These are phyloP conservation scores for Saturnia pavonia DNA, from an alignment of 2,888 invertebrate genomes.

Conservation along the genomic window DNA sequence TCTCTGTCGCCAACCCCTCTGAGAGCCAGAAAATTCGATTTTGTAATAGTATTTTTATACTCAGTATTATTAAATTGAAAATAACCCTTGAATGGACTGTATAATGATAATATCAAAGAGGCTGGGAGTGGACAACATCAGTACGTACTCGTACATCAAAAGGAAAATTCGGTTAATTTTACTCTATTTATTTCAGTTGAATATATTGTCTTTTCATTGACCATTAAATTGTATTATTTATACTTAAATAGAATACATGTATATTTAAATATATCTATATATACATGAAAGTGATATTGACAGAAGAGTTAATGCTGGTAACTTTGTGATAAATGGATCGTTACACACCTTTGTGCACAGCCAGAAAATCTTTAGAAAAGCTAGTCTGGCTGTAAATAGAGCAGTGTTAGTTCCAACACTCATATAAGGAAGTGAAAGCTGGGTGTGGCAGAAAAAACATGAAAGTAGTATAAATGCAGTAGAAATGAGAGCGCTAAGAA, in stretches of 20 bases:
- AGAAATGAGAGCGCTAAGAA: too few relatives aligned
- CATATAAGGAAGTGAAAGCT: too few relatives aligned
- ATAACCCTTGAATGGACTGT: neutral
- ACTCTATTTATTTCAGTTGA: neutral
- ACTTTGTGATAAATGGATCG: too few relatives aligned
- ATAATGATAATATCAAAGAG: neutral
- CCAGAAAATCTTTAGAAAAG: too few relatives aligned
- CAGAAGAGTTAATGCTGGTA: too few relatives aligned
- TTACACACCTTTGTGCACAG: too few relatives aligned
- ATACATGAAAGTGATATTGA: too few relatives aligned
- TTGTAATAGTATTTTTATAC: constrained; percentile 8
- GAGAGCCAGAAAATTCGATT: constrained; percentile 4
- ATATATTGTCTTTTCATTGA: neutral
- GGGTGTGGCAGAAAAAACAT: too few relatives aligned
- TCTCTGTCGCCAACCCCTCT: constrained; percentile 1
- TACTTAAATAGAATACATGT: neutral
- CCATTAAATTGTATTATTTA: neutral
- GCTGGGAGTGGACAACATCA: neutral
- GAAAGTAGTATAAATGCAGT: too few relatives aligned
- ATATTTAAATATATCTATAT: too few relatives aligned
- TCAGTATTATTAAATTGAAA: constrained; percentile 1
- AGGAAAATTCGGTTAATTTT: neutral
- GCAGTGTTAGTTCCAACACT: too few relatives aligned
- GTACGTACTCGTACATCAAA: neutral
- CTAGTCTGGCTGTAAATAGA: too few relatives aligned